Conservation (phyloP, 2,888 invertebrate genomes). For the Apoda limacodes region DNA sequence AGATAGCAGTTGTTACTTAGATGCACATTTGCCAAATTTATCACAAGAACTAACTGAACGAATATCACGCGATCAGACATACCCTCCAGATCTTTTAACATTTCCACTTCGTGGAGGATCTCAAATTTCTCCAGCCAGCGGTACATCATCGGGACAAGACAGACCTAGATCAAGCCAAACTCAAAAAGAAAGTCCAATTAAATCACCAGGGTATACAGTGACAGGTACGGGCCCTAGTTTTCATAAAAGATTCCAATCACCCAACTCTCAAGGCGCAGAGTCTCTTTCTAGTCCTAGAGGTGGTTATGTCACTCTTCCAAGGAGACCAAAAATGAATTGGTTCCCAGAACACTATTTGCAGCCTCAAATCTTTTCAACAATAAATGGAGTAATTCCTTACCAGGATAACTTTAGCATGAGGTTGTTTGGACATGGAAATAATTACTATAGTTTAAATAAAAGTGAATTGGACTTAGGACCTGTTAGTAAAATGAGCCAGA, state of each 20-base stretch:
- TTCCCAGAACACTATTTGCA: constrained; percentile 64
- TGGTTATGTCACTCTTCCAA: constrained; percentile 88
- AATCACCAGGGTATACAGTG: constrained; percentile 49
- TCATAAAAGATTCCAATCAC: constrained; percentile 70
- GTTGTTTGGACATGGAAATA: constrained; percentile 86
- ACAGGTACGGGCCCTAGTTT: constrained; percentile 35
- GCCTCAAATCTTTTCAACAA: constrained; percentile 48
- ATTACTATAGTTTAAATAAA: constrained; percentile 81
- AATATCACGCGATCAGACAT: constrained; percentile 67
- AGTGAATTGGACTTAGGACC: constrained; percentile 71
- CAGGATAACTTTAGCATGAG: constrained; percentile 87
- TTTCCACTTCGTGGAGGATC: constrained; percentile 72
- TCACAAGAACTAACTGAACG: constrained; percentile 59
- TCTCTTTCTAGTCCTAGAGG: constrained; percentile 74
- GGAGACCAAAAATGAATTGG: constrained; percentile 81
- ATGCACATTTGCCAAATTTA: constrained; percentile 66
- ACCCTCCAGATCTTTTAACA: constrained; percentile 85
- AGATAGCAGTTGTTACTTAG: constrained; percentile 72
- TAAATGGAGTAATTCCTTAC: constrained; percentile 63
- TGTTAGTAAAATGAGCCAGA: constrained; percentile 57
- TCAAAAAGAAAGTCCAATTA: constrained; percentile 39
- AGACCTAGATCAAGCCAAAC: constrained; percentile 20
- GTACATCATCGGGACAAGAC: constrained; percentile 25
- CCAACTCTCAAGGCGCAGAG: constrained; percentile 63
- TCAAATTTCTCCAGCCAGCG: constrained; percentile 63